phyloP scores from a whole-genome alignment of 2,888 invertebrate species.

The Thecocarcelia acutangulata region DNA sequence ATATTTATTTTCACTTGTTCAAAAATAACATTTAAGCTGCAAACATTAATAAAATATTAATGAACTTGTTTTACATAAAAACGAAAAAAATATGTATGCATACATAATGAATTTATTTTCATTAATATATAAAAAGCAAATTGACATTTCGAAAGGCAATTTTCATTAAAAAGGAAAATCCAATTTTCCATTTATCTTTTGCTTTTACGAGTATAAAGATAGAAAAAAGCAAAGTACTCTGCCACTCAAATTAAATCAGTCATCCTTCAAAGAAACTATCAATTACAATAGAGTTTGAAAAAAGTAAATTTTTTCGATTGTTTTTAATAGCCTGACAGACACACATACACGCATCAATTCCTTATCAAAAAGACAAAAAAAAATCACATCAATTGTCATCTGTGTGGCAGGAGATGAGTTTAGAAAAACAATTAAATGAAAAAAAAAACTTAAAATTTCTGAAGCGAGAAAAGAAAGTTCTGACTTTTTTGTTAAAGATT shows the following conservation, averaged over 20 bases:
- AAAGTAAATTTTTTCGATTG: slow-evolving; percentile 30
- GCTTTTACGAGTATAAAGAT: background rate
- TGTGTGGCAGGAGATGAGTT: slow-evolving; percentile 56
- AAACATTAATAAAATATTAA: too few relatives aligned
- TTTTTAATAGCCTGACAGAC: slow-evolving; percentile 4
- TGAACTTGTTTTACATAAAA: too few relatives aligned
- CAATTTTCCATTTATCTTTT: slow-evolving; percentile 28
- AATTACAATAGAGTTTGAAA: slow-evolving; percentile 43
- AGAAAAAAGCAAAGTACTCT: background rate
- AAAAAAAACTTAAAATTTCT: background rate
- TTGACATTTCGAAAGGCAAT: slow-evolving; percentile 24
- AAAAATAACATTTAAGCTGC: too few relatives aligned
- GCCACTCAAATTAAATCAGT: slow-evolving; percentile 19
- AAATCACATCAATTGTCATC: slow-evolving; percentile 32
- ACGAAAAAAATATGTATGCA: too few relatives aligned
- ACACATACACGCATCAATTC: background rate
- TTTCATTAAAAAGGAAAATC: slow-evolving; percentile 17
- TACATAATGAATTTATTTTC: too few relatives aligned
- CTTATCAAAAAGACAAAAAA: slow-evolving; percentile 3
- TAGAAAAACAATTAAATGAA: slow-evolving; percentile 9
- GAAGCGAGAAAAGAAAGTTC: too few relatives aligned
- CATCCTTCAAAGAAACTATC: slow-evolving; percentile 46
- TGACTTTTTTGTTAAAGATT: too few relatives aligned
- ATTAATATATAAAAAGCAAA: background rate
- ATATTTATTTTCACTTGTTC: too few relatives aligned